Conservation (phyloP, 2,888 invertebrate genomes). For the Acronicta psi region DNA sequence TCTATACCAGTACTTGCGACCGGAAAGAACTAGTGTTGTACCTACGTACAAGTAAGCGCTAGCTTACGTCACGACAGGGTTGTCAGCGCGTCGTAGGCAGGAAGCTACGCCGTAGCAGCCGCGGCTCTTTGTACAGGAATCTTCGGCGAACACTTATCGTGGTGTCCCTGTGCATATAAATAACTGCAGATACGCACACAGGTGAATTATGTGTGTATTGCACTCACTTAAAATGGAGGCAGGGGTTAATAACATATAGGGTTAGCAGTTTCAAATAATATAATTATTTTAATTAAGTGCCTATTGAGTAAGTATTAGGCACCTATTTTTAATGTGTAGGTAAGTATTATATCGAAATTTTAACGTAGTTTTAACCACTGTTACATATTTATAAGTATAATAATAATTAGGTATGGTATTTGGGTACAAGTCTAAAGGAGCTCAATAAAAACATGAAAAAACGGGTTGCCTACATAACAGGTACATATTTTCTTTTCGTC, state of each 20-base stretch:
- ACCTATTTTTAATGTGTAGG: too few species aligned
- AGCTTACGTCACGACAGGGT: constrained; percentile 36
- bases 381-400: too few species aligned
- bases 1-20: constrained; percentile 25
- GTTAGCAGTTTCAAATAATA: too few species aligned
- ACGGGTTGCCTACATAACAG: not conserved
- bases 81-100: constrained; percentile 49
- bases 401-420: too few species aligned
- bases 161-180: constrained; percentile 47
- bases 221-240: constrained; percentile 29
- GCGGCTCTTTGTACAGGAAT: constrained; percentile 46
- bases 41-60: constrained; percentile 34
- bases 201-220: constrained; percentile 45
- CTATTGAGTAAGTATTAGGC: too few species aligned
- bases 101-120: constrained; percentile 58
- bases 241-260: constrained; percentile 10
- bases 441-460: too few species aligned
- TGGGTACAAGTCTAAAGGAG: too few species aligned
- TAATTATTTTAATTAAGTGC: too few species aligned
- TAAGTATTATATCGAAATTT: too few species aligned
- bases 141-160: constrained; percentile 52
- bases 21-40: constrained; percentile 48
- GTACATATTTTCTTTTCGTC: too few species aligned
- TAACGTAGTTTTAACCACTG: too few species aligned
- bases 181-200: constrained; percentile 50